A percentile compares a stretch with the other conserved stretches of the same genome.
These are phyloP conservation scores for Lepidocolaptes lacrymiger DNA, from an alignment of 2,797 vertebrate genomes.

Conservation along the genomic window DNA sequence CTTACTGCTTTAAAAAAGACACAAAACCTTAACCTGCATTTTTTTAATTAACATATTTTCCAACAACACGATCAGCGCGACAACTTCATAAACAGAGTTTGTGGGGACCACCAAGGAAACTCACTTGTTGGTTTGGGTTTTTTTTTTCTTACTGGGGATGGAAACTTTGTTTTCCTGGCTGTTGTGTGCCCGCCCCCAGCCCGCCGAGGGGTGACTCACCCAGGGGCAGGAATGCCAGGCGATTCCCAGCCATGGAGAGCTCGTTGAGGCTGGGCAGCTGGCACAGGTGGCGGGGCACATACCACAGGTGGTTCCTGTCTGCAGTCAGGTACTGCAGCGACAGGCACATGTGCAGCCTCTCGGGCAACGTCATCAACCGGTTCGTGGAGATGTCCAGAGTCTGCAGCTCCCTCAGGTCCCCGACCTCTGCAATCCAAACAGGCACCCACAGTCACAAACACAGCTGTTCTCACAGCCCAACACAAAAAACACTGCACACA, in stretches of 20 bases:
- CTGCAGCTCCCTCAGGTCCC: constrained; percentile 92
- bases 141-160: background rate
- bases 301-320: constrained; percentile 89
- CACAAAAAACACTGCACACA: fast-evolving
- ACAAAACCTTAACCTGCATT: background rate
- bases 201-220: constrained; percentile 77
- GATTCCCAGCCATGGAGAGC: constrained; percentile 95
- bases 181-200: background rate
- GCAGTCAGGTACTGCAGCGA: constrained; percentile 93
- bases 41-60: constrained; percentile 10
- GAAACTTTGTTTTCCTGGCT: background rate
- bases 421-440: constrained; percentile 84
- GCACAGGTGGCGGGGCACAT: constrained; percentile 92
- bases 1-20: background rate
- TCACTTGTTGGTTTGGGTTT: background rate
- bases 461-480: background rate
- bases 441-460: background rate
- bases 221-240: constrained; percentile 88
- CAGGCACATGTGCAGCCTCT: constrained; percentile 89
- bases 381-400: constrained; percentile 94
- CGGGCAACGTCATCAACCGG: constrained; percentile 86
- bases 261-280: constrained; percentile 93
- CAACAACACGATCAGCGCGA: background rate
- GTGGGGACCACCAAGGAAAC: background rate
- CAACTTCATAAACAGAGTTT: background rate